Percentiles rank a stretch among this genome's conserved stretches.
Evolutionary conservation across 2,113 vertebrate species (phyloP).

Genomic region (Aegithalos caudatus): DNA sequence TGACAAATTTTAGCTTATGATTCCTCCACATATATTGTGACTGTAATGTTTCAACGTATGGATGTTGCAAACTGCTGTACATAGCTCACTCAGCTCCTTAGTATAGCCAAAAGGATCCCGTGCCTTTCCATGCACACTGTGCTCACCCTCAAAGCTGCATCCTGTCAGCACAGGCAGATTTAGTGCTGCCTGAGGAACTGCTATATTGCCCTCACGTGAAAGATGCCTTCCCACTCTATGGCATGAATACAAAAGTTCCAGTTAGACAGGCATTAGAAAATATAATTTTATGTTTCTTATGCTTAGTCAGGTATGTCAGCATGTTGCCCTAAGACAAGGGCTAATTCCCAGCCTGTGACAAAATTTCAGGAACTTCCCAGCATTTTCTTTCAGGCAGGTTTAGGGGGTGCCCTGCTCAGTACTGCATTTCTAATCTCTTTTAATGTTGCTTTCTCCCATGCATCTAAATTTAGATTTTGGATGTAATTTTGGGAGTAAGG

Average conservation of each 20-base stretch:
- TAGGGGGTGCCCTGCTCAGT: not conserved
- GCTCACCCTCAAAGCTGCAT: not conserved
- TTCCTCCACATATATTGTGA: not conserved
- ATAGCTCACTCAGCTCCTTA: not conserved
- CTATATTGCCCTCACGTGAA: not conserved
- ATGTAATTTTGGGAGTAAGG: not conserved
- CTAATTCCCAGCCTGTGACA: not conserved
- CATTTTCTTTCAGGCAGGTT: not conserved
- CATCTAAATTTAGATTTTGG: not conserved
- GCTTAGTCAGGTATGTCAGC: not conserved
- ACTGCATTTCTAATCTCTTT: not conserved
- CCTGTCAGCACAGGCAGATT: not conserved
- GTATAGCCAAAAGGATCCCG: fast-evolving
- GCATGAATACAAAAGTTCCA: not conserved
- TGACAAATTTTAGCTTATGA: not conserved
- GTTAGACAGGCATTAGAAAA: not conserved
- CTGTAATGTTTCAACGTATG: not conserved
- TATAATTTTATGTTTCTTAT: not conserved
- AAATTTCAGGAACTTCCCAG: not conserved
- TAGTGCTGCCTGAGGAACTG: not conserved
- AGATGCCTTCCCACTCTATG: not conserved
- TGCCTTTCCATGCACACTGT: not conserved
- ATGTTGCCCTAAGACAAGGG: not conserved
- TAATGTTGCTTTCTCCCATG: not conserved
- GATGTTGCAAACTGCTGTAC: not conserved